Base-by-base conservation (phyloP, 2,113 vertebrate species). In the Salvator merianae region DNA sequence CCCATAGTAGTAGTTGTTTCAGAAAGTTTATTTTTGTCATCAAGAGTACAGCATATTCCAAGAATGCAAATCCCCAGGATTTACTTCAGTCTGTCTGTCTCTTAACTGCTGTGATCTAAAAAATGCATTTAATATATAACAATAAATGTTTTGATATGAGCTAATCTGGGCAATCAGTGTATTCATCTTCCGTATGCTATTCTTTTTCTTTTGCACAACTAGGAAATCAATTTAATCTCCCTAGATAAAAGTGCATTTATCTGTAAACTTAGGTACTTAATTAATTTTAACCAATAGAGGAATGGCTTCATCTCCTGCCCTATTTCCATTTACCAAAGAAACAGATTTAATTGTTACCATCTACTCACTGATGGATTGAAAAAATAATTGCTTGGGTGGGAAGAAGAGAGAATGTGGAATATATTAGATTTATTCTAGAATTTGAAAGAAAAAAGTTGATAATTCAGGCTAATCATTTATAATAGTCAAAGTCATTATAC, bases 191-290 rank as follows among this genome's bases (percentile, higher is more conserved):
- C 83, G 16, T 59, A 63, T 72, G 83, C 38, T 30, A 72, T 88
- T 81, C 89, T 92, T 92, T 92, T 84, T 93, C 91, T 92, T 90
- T 93, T 86, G 9, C 76, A 32, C 88, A 89, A 88, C 84, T 92
- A 86, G 91, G 87, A 94, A 92, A 95, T 93, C 86, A 93, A 24
- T 90, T 93, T 94, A 94, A 90, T 85, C 75, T 93, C 93, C 66
- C 76, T 26, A 87, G 92, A 92, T 71, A 86, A 83, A 89, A 68
- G 26, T 69, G 43, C 93, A 76, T 85, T 70, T 94, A 88, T 93
- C 88, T 95, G 78, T 94, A 94, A 72, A 93, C 87, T 93, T 93
- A 87, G 87, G 83, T 90, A 84, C 68, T 95, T 96, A 95, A 95
- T 96, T 95, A 93, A 77, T 93, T 94, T 66, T 77, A 88, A 84